Conservation (phyloP, 2,797 vertebrate genomes). For the Malacoraja senta region DNA sequence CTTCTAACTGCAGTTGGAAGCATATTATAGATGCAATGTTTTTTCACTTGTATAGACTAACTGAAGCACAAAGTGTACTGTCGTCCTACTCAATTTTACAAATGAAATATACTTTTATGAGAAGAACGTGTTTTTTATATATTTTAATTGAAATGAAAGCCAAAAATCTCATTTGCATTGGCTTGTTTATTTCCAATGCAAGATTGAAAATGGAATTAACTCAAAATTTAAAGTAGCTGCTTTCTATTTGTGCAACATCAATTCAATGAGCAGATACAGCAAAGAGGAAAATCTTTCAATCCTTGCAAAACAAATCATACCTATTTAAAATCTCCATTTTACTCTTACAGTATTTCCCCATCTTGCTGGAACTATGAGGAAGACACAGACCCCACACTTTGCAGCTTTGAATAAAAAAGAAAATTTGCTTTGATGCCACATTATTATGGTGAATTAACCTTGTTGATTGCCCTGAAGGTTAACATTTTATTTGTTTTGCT, state of each 20-base stretch:
- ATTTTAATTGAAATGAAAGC: neutral
- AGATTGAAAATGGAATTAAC: neutral
- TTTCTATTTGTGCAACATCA: neutral
- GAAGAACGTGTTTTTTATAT: neutral
- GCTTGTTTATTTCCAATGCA: neutral
- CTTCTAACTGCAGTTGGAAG: neutral
- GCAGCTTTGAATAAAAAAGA: neutral
- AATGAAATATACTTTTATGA: neutral
- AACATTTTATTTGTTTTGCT: conserved; percentile 19
- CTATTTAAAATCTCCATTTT: neutral
- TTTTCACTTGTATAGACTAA: neutral
- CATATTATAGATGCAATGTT: neutral
- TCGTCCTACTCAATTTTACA: neutral
- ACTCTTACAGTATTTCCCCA: neutral
- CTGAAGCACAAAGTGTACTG: neutral
- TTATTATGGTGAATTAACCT: conserved; percentile 16
- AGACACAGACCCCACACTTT: neutral
- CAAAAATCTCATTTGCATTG: neutral
- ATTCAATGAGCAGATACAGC: neutral
- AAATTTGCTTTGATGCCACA: neutral
- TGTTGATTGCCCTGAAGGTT: conserved; percentile 24
- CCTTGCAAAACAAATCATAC: no score
- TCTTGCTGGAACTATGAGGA: neutral
- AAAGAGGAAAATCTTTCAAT: neutral
- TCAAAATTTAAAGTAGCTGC: neutral